Base-by-base conservation (phyloP, 1,140 invertebrate genomes). In the Ostrea edulis region DNA sequence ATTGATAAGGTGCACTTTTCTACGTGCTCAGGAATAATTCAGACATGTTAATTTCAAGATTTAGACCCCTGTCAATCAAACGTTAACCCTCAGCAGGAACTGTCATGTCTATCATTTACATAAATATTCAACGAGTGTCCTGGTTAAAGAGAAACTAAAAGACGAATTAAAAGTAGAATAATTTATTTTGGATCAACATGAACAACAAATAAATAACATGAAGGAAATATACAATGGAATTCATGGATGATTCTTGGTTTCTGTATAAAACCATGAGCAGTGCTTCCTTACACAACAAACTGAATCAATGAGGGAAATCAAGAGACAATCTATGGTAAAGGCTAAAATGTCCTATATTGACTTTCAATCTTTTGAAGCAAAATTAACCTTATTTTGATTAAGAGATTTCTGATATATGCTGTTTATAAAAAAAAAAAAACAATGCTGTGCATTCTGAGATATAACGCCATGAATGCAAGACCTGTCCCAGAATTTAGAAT, bases 141-240 rank as follows among this genome's bases (percentile, higher is more conserved):
- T 14, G 12, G 11, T 71, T 14, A 14, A 35, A 71, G 55, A 58
- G 55, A 58, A 58, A 58, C 55, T n/a, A 14, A 71, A 25, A 29
- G 12, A 29, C 68, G 25, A 25, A 14, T 71, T 8, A 62, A 14
- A 35, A 29, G 29, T 71, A 71, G 22, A 71, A 35, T 44, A 11
- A 35, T 71, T 71, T 71, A 71, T 71, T 71, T 71, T 71, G 68
- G 68, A 71, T 71, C 68, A 71, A 71, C 68, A 71, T 71, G 68
- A 71, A 25, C 22, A 71, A 71, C 65, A 29, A 71, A 71, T 71
- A 71, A 71, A 71, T 71, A 71, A 71, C 68, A 71, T 71, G 68
- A 35, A 71, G 8, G 8, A 68, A 12, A 71, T 71, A 71, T 71
- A 71, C 68, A 71, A 71, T 71, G 68, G 68, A 71, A 71, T 71